Conservation (phyloP, 2,888 invertebrate species). For the Eupithecia tripunctaria region DNA sequence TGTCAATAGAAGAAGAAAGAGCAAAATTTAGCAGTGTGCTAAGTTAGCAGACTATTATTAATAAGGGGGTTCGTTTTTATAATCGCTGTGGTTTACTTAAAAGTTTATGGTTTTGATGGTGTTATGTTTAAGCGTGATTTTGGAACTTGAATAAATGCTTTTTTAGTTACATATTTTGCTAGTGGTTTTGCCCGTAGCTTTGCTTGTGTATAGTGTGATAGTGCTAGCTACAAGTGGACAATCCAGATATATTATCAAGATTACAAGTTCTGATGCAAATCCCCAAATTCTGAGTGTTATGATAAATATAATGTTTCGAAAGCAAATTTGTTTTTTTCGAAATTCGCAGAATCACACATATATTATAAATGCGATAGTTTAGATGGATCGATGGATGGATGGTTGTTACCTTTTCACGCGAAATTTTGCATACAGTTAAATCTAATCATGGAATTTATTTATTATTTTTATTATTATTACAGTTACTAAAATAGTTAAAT, state of each 20-base stretch:
- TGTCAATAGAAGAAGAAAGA: no score
- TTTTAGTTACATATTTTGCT: not conserved
- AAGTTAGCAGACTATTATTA: no score
- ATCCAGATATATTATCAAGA: not conserved
- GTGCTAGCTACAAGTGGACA: not conserved
- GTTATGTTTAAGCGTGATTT: not conserved
- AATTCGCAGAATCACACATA: not conserved
- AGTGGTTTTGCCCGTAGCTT: not conserved
- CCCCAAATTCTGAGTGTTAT: not conserved
- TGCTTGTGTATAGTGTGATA: not conserved
- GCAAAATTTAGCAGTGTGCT: no score
- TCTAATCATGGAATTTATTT: no score
- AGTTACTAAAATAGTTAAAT: no score
- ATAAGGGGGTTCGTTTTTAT: no score
- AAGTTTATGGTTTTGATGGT: not conserved
- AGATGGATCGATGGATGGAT: no score
- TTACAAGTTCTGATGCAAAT: not conserved
- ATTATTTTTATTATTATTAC: no score
- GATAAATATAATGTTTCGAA: not conserved
- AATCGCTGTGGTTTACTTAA: not conserved
- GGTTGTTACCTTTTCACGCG: no score
- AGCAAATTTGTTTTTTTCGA: not conserved
- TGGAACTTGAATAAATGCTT: not conserved
- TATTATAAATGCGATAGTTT: no score
- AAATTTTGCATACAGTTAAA: no score